Base-by-base conservation (phyloP, 1,140 invertebrate species). In the Trichonephila clavipes region DNA sequence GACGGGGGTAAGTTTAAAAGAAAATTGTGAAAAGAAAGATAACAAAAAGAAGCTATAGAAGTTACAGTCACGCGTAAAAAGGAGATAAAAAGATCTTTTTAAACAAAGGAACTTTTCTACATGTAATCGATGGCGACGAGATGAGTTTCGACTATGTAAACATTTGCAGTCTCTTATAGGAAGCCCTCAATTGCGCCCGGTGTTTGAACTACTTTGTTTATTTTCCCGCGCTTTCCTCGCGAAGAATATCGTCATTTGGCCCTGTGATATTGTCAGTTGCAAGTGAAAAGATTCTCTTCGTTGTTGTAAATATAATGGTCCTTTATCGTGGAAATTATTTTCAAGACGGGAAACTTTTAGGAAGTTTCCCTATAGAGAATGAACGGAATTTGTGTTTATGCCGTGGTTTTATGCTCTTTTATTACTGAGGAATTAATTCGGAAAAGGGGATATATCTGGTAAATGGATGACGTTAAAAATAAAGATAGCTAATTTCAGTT, bases 201-300 rank as follows among this genome's bases (percentile, higher is more conserved):
- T 69, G 66, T 69, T 69, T 69, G 66, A 69, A 14, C 66, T n/a
- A 14, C 66, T 28, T 51, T 69, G 66, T 69, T 69, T 69, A 69
- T 69, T 69, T 28, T 69, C 66, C 24, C 66, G 2, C 66, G 66
- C 5, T 69, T 69, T 28, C n/a, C 66, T 69, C 66, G 2, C 66
- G 66, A 12, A 69, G 66, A 69, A 28, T 24, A 14, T 69, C 66
- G 66, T 28, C 66, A 69, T 69, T 69, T 24, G n/a, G n/a, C 21
- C 21, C 10, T 14, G 66, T 24, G 24, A 69, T 69, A 69, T 69
- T 69, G 24, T 24, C 14, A 24, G 51, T 51, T 51, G 51, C 51
- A 12, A 51, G 51, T 51, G 21, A 12, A 69, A 69, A 24, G 5
- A 28, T 69, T 69, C 10, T 0, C 66, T 28, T 28, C 10, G 66